Base-by-base conservation (phyloP, 1,140 invertebrate species). In the Eumaeus atala region DNA sequence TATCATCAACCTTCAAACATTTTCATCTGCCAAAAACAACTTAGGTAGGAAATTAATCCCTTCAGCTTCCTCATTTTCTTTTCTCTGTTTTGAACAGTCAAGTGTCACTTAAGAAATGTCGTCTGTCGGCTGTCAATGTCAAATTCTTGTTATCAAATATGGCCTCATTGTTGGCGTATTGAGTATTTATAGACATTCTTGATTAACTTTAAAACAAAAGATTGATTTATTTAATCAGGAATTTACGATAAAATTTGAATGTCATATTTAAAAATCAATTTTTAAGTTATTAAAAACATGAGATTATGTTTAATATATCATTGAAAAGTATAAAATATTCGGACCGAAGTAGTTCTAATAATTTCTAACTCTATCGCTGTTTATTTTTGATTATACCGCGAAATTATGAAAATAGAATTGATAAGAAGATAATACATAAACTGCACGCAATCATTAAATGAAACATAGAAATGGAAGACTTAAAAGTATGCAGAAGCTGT, bases 161-260 rank as follows among this genome's bases (percentile, higher is more conserved):
- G 61, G 61, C 54, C n/a, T 49, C 53, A 36, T 59, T 28, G 47
- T 68, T 72, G 64, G 77, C 77, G 76, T 83, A 74, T 78, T 77
- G 68, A 70, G 64, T 71, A 76, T 50, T 72, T 70, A 51, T 78
- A 80, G 78, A 82, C 77, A 75, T 74, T 74, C 74, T 79, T 65
- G 17, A 44, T 57, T 21, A 49, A 64, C 68, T 62, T 70, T 66
- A 56, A 51, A 21, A 35, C 57, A 28, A 57, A 58, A 54, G 54
- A 57, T 55, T 38, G 40, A 16, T 53, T 28, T 54, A 38, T 17
- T 50, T 35, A 40, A 17, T 53, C 34, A 9, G 1, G 8, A 3
- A 44, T 16, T 3, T 28, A 28, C 2, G 21, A 3, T 28, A 28
- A 28, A 3, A 28, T 6, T 28, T 28, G 21, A 28, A 28, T 3